phyloP scores from a whole-genome alignment of 53 echinoderm and acorn worm species.

The Echinarachnius parma region DNA sequence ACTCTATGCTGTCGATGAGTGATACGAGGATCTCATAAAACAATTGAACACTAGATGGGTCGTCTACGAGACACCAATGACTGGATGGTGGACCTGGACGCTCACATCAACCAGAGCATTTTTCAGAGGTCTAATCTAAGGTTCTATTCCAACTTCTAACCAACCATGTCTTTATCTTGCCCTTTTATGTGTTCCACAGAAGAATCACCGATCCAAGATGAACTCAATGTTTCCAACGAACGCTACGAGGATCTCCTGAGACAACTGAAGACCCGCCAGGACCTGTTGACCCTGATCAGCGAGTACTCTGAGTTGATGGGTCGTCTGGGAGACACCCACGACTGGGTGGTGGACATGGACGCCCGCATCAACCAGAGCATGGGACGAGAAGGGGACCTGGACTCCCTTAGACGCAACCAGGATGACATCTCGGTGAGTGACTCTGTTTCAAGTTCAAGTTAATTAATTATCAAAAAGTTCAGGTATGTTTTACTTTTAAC shows the following conservation, averaged over 20 bases:
- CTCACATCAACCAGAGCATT: constrained; percentile 60
- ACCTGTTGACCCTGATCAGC: constrained; percentile 74
- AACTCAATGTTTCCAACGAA: constrained; percentile 59
- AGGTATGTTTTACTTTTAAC: background rate
- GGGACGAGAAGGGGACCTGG: constrained; percentile 56
- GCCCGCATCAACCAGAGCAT: constrained; percentile 63
- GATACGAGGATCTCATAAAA: too few relatives aligned
- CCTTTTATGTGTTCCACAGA: constrained; percentile 49
- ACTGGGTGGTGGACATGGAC: constrained; percentile 76
- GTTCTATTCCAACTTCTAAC: background rate
- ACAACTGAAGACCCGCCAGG: constrained; percentile 62
- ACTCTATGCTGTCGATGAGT: too few relatives aligned
- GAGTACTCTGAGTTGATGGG: constrained; percentile 76
- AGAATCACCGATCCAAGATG: constrained; percentile 62
- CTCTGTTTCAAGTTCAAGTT: background rate
- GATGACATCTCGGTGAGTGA: constrained; percentile 81
- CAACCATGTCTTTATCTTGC: background rate
- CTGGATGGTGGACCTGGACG: constrained; percentile 59
- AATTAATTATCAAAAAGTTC: too few relatives aligned
- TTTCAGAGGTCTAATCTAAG: too few relatives aligned
- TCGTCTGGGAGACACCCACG: constrained; percentile 72
- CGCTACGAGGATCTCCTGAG: constrained; percentile 75
- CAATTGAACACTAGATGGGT: too few relatives aligned
- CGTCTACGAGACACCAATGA: constrained; percentile 71
- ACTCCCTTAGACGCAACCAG: constrained; percentile 65